These are phyloP conservation scores for Coleophora deauratella DNA, from an alignment of 2,888 invertebrate genomes.

Conservation along the genomic window DNA sequence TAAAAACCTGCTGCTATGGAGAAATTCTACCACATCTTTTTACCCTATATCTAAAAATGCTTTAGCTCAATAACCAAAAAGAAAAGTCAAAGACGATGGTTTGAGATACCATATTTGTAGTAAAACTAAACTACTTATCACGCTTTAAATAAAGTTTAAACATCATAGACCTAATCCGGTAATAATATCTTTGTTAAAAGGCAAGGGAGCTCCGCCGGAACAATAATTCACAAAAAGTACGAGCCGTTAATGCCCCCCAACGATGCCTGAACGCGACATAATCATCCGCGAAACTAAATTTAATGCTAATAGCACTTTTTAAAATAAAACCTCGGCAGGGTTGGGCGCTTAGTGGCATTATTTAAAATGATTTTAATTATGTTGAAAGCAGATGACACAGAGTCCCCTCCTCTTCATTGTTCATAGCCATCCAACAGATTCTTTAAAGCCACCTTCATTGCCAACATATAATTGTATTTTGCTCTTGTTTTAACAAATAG, in stretches of 20 bases:
- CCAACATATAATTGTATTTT: constrained; percentile 35
- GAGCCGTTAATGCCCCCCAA: constrained; percentile 59
- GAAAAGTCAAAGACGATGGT: too few relatives aligned
- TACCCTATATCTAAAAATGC: too few relatives aligned
- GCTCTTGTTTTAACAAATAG: too few relatives aligned
- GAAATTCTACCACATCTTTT: too few relatives aligned
- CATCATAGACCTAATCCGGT: constrained; percentile 38
- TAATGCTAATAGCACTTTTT: constrained; percentile 72
- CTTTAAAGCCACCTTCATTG: constrained; percentile 29
- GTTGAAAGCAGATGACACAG: constrained; percentile 72
- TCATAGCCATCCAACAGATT: constrained; percentile 23
- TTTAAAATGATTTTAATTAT: constrained; percentile 75
- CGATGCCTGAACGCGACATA: constrained; percentile 61
- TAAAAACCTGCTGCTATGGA: too few relatives aligned
- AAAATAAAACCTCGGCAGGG: constrained; percentile 65
- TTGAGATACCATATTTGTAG: too few relatives aligned
- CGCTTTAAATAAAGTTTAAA: too few relatives aligned
- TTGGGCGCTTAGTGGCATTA: constrained; percentile 66
- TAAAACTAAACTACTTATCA: too few relatives aligned
- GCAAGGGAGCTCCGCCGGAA: constrained; percentile 50
- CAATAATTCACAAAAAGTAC: constrained; percentile 71
- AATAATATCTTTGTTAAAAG: constrained; percentile 58
- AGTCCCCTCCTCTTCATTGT: constrained; percentile 71
- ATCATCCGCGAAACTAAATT: constrained; percentile 72
- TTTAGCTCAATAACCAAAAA: too few relatives aligned